Conservation (phyloP, 2,888 invertebrate species). For the Microchrysa polita region DNA sequence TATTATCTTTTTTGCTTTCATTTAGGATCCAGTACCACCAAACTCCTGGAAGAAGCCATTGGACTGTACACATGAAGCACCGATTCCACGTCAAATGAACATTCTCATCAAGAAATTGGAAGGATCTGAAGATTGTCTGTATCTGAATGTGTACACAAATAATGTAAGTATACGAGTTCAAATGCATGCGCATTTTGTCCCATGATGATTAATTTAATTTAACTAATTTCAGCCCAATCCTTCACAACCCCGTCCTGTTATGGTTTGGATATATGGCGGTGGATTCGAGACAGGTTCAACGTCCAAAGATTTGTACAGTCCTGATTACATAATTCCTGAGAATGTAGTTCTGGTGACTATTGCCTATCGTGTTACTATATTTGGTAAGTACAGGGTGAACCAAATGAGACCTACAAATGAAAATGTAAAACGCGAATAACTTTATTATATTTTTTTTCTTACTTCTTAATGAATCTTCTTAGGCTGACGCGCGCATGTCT, state of each 20-base stretch:
- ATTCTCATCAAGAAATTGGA: slow-evolving; percentile 1
- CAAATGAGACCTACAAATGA: too few relatives aligned
- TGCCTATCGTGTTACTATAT: slow-evolving; percentile 65
- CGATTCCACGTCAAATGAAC: slow-evolving; percentile 26
- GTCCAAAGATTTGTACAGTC: slow-evolving; percentile 62
- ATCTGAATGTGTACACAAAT: slow-evolving; percentile 38
- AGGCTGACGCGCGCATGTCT: too few relatives aligned
- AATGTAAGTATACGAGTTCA: slow-evolving; percentile 23
- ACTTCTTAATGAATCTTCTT: too few relatives aligned
- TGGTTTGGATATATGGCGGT: slow-evolving; percentile 68
- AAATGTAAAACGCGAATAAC: too few relatives aligned
- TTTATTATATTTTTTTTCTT: too few relatives aligned
- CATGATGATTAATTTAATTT: too few relatives aligned
- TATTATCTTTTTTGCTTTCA: not conserved
- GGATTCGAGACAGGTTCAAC: slow-evolving; percentile 65
- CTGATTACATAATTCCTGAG: slow-evolving; percentile 65
- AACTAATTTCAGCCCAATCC: slow-evolving; percentile 26
- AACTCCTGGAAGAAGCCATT: slow-evolving; percentile 16
- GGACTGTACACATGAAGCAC: slow-evolving; percentile 33
- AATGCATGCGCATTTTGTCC: not conserved
- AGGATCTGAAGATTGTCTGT: slow-evolving; percentile 39
- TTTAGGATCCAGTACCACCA: slow-evolving; percentile 35
- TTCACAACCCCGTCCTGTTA: slow-evolving; percentile 56
- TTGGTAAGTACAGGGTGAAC: too few relatives aligned
- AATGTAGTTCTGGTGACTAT: slow-evolving; percentile 65